Conservation (phyloP, 2,888 invertebrate genomes). For the Eilema sororculum region DNA sequence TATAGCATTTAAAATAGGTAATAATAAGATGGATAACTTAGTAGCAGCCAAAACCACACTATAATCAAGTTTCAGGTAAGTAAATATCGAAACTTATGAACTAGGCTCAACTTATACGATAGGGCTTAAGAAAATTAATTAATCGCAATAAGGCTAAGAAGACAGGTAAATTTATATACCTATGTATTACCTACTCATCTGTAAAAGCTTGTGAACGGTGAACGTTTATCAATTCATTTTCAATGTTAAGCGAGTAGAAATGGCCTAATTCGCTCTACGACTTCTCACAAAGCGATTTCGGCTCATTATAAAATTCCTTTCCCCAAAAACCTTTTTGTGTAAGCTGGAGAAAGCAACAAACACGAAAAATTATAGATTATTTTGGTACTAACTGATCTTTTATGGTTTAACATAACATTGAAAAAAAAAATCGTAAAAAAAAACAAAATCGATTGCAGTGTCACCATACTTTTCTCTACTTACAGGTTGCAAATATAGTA, state of each 20-base stretch:
- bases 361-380: background rate
- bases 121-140: too few species aligned
- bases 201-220: background rate
- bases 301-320: background rate
- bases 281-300: background rate
- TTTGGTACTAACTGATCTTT: background rate
- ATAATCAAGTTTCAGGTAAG: too few species aligned
- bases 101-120: too few species aligned
- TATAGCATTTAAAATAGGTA: too few species aligned
- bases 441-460: background rate
- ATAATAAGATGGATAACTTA: too few species aligned
- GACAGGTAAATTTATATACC: background rate
- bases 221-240: background rate
- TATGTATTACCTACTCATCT: too few species aligned
- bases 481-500: too few species aligned
- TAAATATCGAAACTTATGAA: too few species aligned
- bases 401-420: background rate
- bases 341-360: background rate
- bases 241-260: background rate
- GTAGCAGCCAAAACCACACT: too few species aligned
- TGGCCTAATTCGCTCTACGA: background rate
- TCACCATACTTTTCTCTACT: too few species aligned
- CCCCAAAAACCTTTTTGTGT: background rate
- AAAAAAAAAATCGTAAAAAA: background rate
- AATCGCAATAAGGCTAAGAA: background rate